A percentile compares a stretch with the other conserved stretches of the same genome.
Evolutionary conservation across 2,113 vertebrate species (phyloP).

Genomic region (Ifrita kowaldi): DNA sequence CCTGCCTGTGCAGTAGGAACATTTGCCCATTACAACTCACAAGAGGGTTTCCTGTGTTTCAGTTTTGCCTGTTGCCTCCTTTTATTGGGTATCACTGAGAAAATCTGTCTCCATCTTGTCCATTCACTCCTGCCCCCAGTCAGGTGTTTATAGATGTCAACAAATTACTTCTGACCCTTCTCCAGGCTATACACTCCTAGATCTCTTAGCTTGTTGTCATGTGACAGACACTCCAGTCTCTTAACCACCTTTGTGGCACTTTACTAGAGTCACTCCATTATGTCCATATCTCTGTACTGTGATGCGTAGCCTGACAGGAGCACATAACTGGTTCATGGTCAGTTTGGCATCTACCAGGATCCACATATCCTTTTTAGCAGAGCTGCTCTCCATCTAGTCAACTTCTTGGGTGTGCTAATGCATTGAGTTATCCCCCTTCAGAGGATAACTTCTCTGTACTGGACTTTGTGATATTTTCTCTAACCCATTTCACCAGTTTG

Average conservation of each 20-base stretch:
- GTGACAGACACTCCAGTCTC: background rate
- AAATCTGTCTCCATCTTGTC: background rate
- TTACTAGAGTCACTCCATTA: background rate
- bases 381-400: background rate
- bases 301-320: background rate
- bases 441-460: background rate
- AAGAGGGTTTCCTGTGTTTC: background rate
- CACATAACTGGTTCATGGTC: background rate
- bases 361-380: background rate
- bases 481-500: background rate
- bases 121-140: rapidly evolving
- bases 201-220: background rate
- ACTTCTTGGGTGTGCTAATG: background rate
- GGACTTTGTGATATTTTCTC: background rate
- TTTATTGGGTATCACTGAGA: background rate
- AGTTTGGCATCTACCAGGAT: background rate
- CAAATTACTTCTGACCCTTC: background rate
- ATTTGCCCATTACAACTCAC: background rate
- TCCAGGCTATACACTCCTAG: background rate
- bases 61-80: background rate
- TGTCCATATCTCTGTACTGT: background rate
- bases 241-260: background rate
- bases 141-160: background rate
- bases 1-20: background rate
- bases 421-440: background rate